Conservation (phyloP, 2,888 invertebrate species). For the Nineta flava region DNA sequence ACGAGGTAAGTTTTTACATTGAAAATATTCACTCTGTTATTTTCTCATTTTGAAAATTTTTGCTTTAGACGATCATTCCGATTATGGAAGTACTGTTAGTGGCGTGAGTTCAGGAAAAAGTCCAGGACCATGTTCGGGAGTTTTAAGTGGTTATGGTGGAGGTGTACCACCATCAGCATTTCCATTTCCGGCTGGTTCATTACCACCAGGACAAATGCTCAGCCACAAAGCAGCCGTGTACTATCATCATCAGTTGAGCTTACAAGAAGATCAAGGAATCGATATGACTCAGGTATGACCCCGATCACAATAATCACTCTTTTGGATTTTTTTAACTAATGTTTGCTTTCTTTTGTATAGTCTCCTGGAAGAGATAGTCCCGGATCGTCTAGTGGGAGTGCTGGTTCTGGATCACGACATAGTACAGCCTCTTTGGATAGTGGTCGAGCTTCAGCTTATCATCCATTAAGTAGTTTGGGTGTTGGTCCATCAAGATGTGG, state of each 20-base stretch:
- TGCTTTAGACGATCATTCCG: conserved; percentile 48
- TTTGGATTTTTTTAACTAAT: too few relatives aligned
- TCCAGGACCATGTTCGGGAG: conserved; percentile 39
- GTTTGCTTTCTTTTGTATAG: conserved; percentile 26
- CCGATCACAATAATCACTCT: neutral
- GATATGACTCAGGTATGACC: conserved; percentile 60
- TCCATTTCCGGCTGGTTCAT: conserved; percentile 53
- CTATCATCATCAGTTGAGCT: conserved; percentile 66
- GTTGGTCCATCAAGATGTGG: conserved; percentile 24
- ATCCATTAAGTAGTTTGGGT: conserved; percentile 32
- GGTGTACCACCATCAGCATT: conserved; percentile 42
- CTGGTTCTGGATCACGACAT: conserved; percentile 75
- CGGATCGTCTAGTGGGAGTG: conserved; percentile 74
- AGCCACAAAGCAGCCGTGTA: conserved; percentile 63
- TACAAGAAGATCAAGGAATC: conserved; percentile 77
- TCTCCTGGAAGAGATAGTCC: conserved; percentile 90
- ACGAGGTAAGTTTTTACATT: conserved; percentile 1
- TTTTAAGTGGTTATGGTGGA: conserved; percentile 8
- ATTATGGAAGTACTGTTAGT: conserved; percentile 46
- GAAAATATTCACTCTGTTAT: neutral
- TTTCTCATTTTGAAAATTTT: neutral
- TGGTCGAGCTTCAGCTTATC: conserved; percentile 76
- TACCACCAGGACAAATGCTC: conserved; percentile 42
- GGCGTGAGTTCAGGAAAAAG: conserved; percentile 47
- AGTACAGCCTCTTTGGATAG: conserved; percentile 82